Conservation (phyloP, 2,113 vertebrate species). For the Charina bottae region DNA sequence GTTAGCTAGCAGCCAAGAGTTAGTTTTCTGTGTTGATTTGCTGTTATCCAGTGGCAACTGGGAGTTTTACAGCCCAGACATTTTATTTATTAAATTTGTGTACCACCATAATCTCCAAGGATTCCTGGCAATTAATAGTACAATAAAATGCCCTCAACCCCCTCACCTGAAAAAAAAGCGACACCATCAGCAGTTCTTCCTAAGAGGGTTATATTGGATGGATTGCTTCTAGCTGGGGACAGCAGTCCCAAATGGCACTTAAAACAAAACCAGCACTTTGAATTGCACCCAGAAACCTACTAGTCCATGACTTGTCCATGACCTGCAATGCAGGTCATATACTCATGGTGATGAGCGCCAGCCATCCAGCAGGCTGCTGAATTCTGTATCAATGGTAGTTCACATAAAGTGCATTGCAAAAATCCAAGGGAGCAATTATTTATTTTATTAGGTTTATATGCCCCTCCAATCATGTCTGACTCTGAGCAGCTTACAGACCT, state of each 20-base stretch:
- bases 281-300: background rate
- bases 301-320: background rate
- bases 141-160: background rate
- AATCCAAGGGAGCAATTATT: background rate
- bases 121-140: no score
- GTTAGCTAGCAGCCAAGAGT: background rate
- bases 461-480: background rate
- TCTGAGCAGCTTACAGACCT: background rate
- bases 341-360: background rate
- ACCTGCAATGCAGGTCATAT: background rate
- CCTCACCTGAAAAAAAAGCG: background rate
- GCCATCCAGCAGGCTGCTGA: background rate
- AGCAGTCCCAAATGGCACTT: background rate
- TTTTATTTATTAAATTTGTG: no score
- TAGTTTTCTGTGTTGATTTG: background rate
- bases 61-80: no score
- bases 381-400: background rate
- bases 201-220: background rate
- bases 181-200: background rate
- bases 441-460: background rate
- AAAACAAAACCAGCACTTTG: background rate
- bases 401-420: background rate
- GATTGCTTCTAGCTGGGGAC: background rate
- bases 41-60: no score
- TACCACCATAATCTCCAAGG: no score